Evolutionary conservation across 2,113 vertebrate genomes (phyloP).

Genomic region (Chlamydotis undulata): DNA sequence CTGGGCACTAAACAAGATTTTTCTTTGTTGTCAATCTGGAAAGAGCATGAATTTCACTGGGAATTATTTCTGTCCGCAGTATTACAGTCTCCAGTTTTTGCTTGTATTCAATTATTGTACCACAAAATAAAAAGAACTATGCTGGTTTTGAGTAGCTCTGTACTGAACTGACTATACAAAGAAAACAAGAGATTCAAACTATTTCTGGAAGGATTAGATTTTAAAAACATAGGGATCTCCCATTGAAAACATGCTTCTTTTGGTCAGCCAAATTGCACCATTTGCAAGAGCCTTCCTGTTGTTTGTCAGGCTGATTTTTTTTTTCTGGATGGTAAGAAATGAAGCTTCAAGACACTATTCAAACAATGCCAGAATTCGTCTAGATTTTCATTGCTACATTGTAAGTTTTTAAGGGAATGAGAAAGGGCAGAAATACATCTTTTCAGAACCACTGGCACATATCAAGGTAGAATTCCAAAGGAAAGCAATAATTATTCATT

Average conservation of each 20-base stretch:
- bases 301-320: not conserved
- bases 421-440: not conserved
- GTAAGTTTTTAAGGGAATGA: not conserved
- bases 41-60: not conserved
- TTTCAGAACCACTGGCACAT: not conserved
- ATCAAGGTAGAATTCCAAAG: not conserved
- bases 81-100: not conserved
- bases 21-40: not conserved
- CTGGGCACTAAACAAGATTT: not conserved
- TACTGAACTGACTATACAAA: not conserved
- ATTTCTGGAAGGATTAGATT: not conserved
- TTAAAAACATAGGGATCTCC: not conserved
- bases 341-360: not conserved
- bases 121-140: not conserved
- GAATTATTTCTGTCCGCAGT: not conserved
- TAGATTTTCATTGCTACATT: not conserved
- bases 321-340: not conserved
- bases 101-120: not conserved
- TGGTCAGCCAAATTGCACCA: not conserved
- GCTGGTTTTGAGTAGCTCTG: not conserved
- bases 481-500: not conserved
- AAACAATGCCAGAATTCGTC: not conserved
- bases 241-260: not conserved
- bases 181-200: not conserved
- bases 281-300: not conserved